A percentile compares a stretch with the other conserved stretches of the same genome.
Evolutionary conservation across 2,888 invertebrate genomes (phyloP).

Genomic region (Apomyelois bistriatella): DNA sequence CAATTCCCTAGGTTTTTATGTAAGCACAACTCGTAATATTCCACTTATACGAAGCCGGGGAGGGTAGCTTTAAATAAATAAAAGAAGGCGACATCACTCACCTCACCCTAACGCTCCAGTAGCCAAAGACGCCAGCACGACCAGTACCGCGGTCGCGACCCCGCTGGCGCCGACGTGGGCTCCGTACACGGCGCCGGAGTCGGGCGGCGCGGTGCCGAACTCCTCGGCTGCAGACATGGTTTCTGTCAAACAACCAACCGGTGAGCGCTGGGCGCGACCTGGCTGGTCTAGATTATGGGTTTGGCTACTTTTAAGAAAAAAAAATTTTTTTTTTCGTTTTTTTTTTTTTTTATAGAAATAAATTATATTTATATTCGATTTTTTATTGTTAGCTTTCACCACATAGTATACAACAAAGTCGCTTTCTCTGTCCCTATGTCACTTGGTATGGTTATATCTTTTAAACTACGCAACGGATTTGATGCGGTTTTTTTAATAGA

Average conservation of each 20-base stretch:
- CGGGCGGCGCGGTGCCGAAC: conserved; percentile 42
- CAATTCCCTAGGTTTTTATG: no score
- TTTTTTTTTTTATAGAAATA: neutral
- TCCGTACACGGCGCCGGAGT: conserved; percentile 44
- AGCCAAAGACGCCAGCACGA: conserved; percentile 82
- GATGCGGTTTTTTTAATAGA: no score
- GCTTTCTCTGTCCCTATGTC: no score
- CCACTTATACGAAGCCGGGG: no score
- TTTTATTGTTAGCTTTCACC: no score
- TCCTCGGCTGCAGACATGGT: conserved; percentile 65
- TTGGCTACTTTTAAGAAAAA: conserved; percentile 23
- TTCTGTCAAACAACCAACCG: conserved; percentile 54
- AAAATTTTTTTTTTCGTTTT: no score
- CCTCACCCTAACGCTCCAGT: conserved; percentile 89
- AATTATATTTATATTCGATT: neutral
- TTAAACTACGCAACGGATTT: no score
- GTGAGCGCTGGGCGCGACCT: conserved; percentile 42
- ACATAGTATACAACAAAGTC: no score
- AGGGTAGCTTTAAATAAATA: no score
- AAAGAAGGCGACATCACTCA: conserved; percentile 55
- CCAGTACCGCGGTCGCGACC: conserved; percentile 82
- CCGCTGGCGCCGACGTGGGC: conserved; percentile 78
- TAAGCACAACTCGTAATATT: no score
- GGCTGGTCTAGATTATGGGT: conserved; percentile 41
- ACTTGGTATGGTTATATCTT: no score